These are phyloP conservation scores for Chaetops frenatus DNA, from an alignment of 2,113 vertebrate species.

Conservation along the genomic window DNA sequence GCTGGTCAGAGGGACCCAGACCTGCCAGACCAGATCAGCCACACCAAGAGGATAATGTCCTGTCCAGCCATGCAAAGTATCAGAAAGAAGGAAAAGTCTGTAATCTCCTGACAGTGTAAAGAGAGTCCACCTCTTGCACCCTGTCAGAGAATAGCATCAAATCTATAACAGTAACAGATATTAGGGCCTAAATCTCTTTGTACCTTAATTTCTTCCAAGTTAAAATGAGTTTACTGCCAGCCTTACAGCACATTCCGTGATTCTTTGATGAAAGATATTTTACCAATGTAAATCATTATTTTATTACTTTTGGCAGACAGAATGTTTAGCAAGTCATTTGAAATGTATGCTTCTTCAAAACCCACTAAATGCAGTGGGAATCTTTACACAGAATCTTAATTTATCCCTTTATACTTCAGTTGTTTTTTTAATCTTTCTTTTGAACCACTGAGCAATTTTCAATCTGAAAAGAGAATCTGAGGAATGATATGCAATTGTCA, in stretches of 20 bases:
- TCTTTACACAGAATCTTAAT: conserved; percentile 57
- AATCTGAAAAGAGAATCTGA: conserved; percentile 35
- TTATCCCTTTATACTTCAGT: conserved; percentile 50
- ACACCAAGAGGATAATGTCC: not conserved
- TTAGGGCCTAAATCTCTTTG: not conserved
- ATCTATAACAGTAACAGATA: not conserved
- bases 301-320: conserved; percentile 49
- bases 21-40: not conserved
- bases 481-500: conserved; percentile 31
- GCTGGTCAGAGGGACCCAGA: not conserved
- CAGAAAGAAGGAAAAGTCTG: not conserved
- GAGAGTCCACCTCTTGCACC: not conserved
- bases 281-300: conserved; percentile 22
- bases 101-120: not conserved
- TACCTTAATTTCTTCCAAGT: not conserved
- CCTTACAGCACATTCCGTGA: not conserved
- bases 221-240: not conserved
- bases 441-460: conserved; percentile 15
- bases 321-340: conserved; percentile 38
- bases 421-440: conserved; percentile 39
- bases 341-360: conserved; percentile 47
- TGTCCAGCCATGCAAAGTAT: not conserved
- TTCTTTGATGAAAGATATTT: conserved; percentile 29
- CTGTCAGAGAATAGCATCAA: not conserved
- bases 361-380: not conserved